phyloP scores from a whole-genome alignment of 2,113 vertebrate species.

The Podocnemis expansa region DNA sequence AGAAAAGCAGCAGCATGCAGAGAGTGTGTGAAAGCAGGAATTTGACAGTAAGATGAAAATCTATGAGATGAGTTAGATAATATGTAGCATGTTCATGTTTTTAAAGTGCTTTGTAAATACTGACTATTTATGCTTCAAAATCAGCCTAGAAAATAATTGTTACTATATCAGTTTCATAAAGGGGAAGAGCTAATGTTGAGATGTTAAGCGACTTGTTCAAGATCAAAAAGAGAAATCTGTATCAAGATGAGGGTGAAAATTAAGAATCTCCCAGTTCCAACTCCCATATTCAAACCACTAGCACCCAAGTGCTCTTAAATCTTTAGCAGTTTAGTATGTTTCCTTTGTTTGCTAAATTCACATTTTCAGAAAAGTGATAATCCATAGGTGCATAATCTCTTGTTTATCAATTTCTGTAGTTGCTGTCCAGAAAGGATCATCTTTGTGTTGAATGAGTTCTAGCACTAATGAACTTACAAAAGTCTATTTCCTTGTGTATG shows the following conservation, averaged over 20 bases:
- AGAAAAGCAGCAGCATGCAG: background rate
- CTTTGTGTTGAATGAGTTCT: background rate
- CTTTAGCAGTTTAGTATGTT: background rate
- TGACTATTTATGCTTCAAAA: background rate
- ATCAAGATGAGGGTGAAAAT: background rate
- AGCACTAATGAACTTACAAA: background rate
- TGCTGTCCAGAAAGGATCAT: background rate
- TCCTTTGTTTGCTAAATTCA: background rate
- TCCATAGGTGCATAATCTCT: background rate
- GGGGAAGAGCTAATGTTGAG: background rate
- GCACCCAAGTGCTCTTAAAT: background rate
- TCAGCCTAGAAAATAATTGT: background rate
- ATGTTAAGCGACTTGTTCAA: background rate
- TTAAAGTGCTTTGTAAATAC: background rate
- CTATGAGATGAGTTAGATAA: accelerated
- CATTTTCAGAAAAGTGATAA: background rate
- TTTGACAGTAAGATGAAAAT: accelerated
- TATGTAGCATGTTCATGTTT: background rate
- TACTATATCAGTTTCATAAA: background rate
- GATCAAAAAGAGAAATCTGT: background rate
- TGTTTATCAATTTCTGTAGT: background rate
- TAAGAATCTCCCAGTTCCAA: background rate
- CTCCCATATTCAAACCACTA: background rate
- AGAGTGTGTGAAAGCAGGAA: background rate
- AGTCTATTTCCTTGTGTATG: background rate